These are phyloP conservation scores for Anolis sagrei DNA, from an alignment of 2,113 vertebrate genomes.

Conservation along the genomic window DNA sequence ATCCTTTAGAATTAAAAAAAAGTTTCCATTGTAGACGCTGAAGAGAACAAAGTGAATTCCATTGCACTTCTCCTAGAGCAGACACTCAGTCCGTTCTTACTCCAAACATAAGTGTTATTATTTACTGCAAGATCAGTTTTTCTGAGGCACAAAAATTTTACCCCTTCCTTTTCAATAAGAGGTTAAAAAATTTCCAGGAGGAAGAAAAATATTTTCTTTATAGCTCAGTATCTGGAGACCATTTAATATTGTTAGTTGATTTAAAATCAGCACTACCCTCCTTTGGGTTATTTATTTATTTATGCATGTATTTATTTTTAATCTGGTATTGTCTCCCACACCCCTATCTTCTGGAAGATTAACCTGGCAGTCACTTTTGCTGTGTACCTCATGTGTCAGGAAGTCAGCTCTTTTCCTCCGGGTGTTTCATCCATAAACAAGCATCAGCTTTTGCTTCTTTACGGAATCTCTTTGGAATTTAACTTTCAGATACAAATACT, in stretches of 20 bases:
- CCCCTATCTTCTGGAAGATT: constrained; percentile 44
- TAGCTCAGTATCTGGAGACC: constrained; percentile 46
- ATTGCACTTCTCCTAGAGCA: constrained; percentile 69
- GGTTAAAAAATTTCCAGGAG: constrained; percentile 60
- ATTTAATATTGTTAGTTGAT: constrained; percentile 57
- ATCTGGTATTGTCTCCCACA: constrained; percentile 15
- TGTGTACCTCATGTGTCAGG: constrained; percentile 61
- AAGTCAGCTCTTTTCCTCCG: constrained; percentile 74
- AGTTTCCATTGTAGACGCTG: constrained; percentile 79
- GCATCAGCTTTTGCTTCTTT: constrained; percentile 76
- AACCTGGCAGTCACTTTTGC: constrained; percentile 59
- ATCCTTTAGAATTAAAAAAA: constrained; percentile 78
- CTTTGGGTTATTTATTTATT: constrained; percentile 51
- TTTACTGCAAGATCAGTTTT: constrained; percentile 66
- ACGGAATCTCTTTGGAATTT: constrained; percentile 84
- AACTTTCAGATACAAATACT: constrained; percentile 91
- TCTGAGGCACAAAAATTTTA: constrained; percentile 51
- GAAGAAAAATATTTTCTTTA: constrained; percentile 55
- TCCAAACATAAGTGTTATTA: constrained; percentile 66
- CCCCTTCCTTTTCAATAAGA: constrained; percentile 58
- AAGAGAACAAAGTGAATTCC: constrained; percentile 84
- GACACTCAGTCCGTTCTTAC: constrained; percentile 63
- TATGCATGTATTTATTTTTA: constrained; percentile 41
- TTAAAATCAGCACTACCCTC: constrained; percentile 66
- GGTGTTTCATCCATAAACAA: constrained; percentile 81